phyloP scores from a whole-genome alignment of 2,113 vertebrate genomes.

The Sterna hirundo region DNA sequence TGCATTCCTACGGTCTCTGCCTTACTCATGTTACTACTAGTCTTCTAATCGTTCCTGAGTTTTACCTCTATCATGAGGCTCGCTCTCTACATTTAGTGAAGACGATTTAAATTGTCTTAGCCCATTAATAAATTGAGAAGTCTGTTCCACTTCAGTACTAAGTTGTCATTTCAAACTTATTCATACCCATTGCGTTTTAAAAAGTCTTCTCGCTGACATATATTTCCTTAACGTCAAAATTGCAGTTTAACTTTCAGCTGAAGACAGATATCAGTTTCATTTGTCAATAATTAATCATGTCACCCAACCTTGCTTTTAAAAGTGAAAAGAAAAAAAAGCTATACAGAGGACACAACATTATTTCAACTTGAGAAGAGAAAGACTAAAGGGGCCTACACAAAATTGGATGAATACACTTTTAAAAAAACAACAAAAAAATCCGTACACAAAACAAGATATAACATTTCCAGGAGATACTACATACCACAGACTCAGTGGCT shows the following conservation, averaged over 20 bases:
- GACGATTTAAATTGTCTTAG: neutral
- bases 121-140: neutral
- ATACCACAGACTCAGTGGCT: neutral
- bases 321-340: neutral
- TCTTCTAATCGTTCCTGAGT: neutral
- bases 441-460: neutral
- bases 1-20: neutral
- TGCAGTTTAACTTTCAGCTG: neutral
- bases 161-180: neutral
- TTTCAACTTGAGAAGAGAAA: neutral
- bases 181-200: neutral
- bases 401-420: neutral
- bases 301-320: neutral
- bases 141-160: neutral
- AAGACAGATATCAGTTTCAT: neutral
- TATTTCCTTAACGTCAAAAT: neutral
- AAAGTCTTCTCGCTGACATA: neutral
- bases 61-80: neutral
- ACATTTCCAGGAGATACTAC: neutral
- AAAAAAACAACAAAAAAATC: neutral
- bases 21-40: neutral
- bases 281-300: neutral
- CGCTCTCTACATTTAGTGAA: neutral
- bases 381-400: neutral
- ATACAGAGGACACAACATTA: neutral